A percentile compares a stretch with the other conserved stretches of the same genome.
phyloP scores from a whole-genome alignment of 2,888 invertebrate species.

The Phlogophora meticulosa region DNA sequence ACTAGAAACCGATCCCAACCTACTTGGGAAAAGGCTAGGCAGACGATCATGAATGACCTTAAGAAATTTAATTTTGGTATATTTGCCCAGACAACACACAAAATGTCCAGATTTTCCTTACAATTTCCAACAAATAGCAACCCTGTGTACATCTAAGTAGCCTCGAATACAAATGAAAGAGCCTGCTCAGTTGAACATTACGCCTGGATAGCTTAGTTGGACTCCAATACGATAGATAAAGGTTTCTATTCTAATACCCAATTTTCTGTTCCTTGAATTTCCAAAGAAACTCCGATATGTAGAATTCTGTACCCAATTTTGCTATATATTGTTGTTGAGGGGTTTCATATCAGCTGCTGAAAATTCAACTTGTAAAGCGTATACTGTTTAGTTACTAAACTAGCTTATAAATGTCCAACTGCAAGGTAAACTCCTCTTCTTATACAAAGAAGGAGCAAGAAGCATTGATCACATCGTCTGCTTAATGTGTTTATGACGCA shows the following conservation, averaged over 20 bases:
- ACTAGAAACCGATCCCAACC: too few species aligned
- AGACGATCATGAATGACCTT: too few species aligned
- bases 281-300: background rate
- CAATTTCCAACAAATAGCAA: conserved; percentile 20
- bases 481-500: too few species aligned
- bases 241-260: conserved; percentile 14
- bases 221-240: conserved; percentile 12
- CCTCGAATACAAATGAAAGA: conserved; percentile 16
- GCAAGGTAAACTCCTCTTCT: too few species aligned
- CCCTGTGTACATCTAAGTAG: conserved; percentile 21
- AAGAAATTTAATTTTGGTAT: too few species aligned
- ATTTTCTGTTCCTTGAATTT: conserved; percentile 19
- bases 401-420: background rate
- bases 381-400: background rate
- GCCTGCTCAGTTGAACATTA: conserved; percentile 35
- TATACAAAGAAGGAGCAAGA: too few species aligned
- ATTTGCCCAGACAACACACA: too few species aligned
- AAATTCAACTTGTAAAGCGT: background rate
- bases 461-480: too few species aligned
- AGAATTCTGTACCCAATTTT: background rate
- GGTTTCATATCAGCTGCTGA: background rate
- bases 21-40: too few species aligned
- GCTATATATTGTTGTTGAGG: background rate
- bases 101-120: background rate
- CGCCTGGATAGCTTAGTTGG: conserved; percentile 16